phyloP scores from a whole-genome alignment of 2,797 vertebrate species.

The Esox masquinongy region DNA sequence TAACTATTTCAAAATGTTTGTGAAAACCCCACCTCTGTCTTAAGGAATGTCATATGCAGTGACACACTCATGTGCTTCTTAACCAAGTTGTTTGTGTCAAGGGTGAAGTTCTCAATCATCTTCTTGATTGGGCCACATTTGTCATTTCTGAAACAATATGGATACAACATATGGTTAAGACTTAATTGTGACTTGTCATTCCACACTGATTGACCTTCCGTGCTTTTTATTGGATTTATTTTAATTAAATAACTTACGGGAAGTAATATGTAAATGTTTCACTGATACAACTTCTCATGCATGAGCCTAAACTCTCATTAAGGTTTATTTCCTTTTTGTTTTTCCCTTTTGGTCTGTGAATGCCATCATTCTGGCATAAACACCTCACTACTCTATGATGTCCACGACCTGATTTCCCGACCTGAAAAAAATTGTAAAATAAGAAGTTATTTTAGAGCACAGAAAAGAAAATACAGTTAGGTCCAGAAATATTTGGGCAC shows the following conservation, averaged over 20 bases:
- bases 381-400: not conserved
- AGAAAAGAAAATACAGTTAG: not conserved
- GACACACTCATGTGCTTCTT: conserved; percentile 4
- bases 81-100: conserved; percentile 1
- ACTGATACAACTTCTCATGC: conserved; percentile 43
- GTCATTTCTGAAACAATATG: conserved; percentile 10
- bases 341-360: not conserved
- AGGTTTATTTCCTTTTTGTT: conserved; percentile 20
- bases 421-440: not conserved
- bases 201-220: no score
- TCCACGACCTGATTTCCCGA: accelerated
- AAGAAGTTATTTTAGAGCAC: not conserved
- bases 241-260: no score
- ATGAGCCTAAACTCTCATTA: conserved; percentile 37
- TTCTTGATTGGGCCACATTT: no score
- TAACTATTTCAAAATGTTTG: no score
- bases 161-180: conserved; percentile 29
- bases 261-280: conserved; percentile 51
- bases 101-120: no score
- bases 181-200: conserved; percentile 14
- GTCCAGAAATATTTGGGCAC: no score
- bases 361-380: conserved; percentile 5
- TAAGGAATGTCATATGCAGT: conserved; percentile 48
- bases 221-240: no score
- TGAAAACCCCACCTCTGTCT: conserved; percentile 40